Conservation (phyloP, 2,888 invertebrate species). For the Phyllotreta striolata region DNA sequence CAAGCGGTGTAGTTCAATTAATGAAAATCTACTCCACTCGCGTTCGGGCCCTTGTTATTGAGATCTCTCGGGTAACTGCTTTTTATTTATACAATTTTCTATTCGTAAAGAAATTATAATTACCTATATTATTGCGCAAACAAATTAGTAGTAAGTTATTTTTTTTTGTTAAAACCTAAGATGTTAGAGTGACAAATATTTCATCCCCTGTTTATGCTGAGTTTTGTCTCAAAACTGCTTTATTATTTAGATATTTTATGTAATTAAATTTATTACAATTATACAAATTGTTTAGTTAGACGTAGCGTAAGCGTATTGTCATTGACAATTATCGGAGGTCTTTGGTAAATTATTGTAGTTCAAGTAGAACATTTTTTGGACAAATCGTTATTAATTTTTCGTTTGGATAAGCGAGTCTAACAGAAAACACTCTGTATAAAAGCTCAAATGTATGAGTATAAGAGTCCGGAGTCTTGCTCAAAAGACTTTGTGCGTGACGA, state of each 20-base stretch:
- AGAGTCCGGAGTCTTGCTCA: neutral
- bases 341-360: too few species aligned
- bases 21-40: neutral
- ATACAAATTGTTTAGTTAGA: too few species aligned
- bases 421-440: too few species aligned
- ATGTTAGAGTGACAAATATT: conserved; percentile 37
- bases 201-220: conserved; percentile 3
- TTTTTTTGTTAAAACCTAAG: conserved; percentile 40
- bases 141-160: conserved; percentile 18
- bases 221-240: neutral
- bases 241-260: too few species aligned
- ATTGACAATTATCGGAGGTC: too few species aligned
- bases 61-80: conserved; percentile 31
- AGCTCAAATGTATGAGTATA: too few species aligned
- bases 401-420: too few species aligned
- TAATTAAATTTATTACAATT: too few species aligned
- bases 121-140: conserved; percentile 23
- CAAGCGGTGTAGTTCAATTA: conserved; percentile 2
- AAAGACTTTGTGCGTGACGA: conserved; percentile 22
- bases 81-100: conserved; percentile 32
- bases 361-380: too few species aligned
- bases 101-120: conserved; percentile 22
- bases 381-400: too few species aligned
- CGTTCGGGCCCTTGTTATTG: conserved; percentile 26
- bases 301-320: too few species aligned